phyloP scores from a whole-genome alignment of 2,113 vertebrate species.

The Apodemus speciosus region DNA sequence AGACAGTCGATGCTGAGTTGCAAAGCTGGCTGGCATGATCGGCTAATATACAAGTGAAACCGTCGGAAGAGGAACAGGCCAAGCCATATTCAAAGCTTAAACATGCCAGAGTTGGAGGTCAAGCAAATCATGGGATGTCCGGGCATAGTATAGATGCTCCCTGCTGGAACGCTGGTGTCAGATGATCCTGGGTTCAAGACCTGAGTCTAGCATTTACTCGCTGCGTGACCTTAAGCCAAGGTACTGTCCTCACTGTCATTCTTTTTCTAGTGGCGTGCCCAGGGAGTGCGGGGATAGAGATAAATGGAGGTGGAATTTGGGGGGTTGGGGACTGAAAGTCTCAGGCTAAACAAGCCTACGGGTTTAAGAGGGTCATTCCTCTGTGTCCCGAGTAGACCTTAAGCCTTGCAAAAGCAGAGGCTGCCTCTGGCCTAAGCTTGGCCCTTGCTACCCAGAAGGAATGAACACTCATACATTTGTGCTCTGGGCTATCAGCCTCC shows the following conservation, averaged over 20 bases:
- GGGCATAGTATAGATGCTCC: not conserved
- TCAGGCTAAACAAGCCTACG: not conserved
- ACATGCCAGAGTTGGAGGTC: too few relatives aligned
- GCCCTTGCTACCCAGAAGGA: not conserved
- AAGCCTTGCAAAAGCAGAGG: not conserved
- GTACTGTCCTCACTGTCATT: not conserved
- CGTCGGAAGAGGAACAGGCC: not conserved
- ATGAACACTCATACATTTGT: fast-evolving
- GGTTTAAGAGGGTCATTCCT: not conserved
- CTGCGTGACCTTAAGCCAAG: not conserved
- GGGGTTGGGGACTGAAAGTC: not conserved
- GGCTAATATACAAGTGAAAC: not conserved
- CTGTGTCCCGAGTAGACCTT: not conserved
- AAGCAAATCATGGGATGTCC: not conserved
- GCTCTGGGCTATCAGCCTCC: too few relatives aligned
- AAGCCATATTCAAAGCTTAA: not conserved
- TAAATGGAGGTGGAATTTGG: too few relatives aligned
- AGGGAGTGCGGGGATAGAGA: too few relatives aligned
- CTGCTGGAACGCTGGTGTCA: not conserved
- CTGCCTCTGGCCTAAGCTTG: not conserved
- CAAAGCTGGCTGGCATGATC: not conserved
- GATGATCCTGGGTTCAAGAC: not conserved
- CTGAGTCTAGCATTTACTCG: too few relatives aligned
- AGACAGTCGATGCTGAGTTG: not conserved
- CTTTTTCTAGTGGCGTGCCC: not conserved